Base-by-base conservation (phyloP, 2,113 vertebrate species). In the Ranitomeya imitator region DNA sequence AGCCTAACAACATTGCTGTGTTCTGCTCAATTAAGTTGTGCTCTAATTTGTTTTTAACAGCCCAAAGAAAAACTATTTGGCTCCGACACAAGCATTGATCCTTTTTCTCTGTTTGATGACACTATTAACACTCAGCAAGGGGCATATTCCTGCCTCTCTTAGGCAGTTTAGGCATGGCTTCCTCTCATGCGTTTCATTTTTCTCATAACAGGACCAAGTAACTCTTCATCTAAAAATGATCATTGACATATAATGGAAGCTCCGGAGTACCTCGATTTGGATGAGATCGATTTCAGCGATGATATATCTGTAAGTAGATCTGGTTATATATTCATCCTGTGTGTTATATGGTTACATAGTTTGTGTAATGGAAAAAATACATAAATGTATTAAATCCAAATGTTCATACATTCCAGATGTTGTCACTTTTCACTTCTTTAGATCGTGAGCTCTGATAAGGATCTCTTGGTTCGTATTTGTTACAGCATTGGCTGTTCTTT, bases 241-340 rank as follows among this genome's bases (percentile, higher is more conserved):
- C 92, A 94, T 91, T 91, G 95, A 92, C 93, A 94, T 96, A 97
- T 95, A 93, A 99, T 99, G 98, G 98, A 99, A 94, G 96, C 96
- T 93, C 98, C 98, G 95, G 98, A 99, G 91, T 99, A 99, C 92
- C 96, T 99, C 93, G 98, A 99, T 94, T 95, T 99, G 95, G 98
- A 99, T 92, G 97, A 99, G 96, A 99, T 99, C 90, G 98, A 99
- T 95, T 99, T 99, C 93, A 97, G 95, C 63, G 98, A 99, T 92
- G 98, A 99, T 87, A 94, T 97, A 92, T 97, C 95, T 92, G 98
- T 99, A 93, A 97, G 98, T 96, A 92, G 21, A 65, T 76, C 37
- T 86, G 89, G 26, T 26, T 71, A 85, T 85, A 23, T 54, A 55
- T 23, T 69, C 26, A 71, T 9, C 37, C 7, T 65, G 59, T 65